These are phyloP conservation scores for Zeuzera pyrina DNA, from an alignment of 2,888 invertebrate genomes.

Conservation along the genomic window DNA sequence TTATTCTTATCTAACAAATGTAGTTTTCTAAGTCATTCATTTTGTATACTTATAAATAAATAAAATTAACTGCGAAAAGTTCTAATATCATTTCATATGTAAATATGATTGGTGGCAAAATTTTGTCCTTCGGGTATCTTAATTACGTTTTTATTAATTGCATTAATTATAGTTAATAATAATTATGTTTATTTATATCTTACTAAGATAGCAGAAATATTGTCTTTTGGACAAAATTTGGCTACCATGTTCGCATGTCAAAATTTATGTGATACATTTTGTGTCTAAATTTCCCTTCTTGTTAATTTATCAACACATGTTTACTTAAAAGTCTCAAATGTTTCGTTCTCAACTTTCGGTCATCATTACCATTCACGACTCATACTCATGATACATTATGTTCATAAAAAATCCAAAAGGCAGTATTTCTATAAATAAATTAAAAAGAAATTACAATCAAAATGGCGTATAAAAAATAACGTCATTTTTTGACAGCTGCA, in stretches of 20 bases:
- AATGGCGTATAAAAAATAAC: too few relatives aligned
- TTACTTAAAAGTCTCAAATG: too few relatives aligned
- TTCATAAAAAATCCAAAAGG: conserved; percentile 44
- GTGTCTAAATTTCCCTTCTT: background rate
- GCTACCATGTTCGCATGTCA: conserved; percentile 52
- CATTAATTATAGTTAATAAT: too few relatives aligned
- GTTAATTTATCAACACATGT: background rate
- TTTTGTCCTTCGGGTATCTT: conserved; percentile 28
- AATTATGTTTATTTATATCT: too few relatives aligned
- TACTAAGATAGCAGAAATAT: too few relatives aligned
- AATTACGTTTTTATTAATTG: conserved; percentile 13
- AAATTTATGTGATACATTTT: conserved; percentile 16
- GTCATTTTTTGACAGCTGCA: conserved; percentile 27
- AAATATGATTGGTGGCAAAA: conserved; percentile 65
- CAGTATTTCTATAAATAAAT: conserved; percentile 51
- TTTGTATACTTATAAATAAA: too few relatives aligned
- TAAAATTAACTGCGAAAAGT: too few relatives aligned
- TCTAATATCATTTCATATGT: too few relatives aligned
- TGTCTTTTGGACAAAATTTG: conserved; percentile 65
- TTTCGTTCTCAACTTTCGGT: too few relatives aligned
- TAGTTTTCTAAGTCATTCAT: too few relatives aligned
- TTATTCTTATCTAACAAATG: too few relatives aligned
- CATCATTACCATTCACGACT: too few relatives aligned
- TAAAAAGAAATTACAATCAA: background rate
- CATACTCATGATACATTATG: background rate